phyloP scores from a whole-genome alignment of 1,140 invertebrate species.

The Eueides isabella region DNA sequence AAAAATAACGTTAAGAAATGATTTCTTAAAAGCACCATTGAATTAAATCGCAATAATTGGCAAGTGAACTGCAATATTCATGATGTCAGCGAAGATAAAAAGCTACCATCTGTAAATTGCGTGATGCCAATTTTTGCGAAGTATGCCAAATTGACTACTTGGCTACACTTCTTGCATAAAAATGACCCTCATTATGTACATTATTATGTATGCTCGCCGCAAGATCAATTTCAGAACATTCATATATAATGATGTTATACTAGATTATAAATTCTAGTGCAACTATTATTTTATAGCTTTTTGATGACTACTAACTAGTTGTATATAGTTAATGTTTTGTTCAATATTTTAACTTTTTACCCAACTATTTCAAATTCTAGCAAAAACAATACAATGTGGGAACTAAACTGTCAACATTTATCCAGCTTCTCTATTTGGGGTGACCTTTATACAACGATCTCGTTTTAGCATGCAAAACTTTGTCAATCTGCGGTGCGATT shows the following conservation, averaged over 20 bases:
- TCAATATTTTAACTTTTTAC: not conserved
- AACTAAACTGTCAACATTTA: constrained; percentile 11
- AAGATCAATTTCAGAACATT: constrained; percentile 21
- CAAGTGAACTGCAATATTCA: constrained; percentile 48
- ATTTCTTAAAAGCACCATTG: constrained; percentile 38
- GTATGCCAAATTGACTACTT: constrained; percentile 52
- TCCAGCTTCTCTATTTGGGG: constrained; percentile 21
- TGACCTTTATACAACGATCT: constrained; percentile 61
- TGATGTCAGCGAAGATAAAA: constrained; percentile 53
- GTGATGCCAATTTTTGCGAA: constrained; percentile 48
- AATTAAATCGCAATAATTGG: constrained; percentile 50
- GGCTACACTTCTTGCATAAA: constrained; percentile 49
- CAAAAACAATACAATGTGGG: not conserved
- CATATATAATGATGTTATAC: constrained; percentile 12
- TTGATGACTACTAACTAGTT: not conserved
- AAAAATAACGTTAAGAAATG: constrained; percentile 15
- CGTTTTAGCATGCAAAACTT: constrained; percentile 71
- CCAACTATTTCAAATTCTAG: not conserved
- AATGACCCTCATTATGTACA: constrained; percentile 46
- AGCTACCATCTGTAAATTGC: constrained; percentile 49
- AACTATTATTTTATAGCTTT: not conserved
- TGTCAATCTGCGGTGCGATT: constrained; percentile 66
- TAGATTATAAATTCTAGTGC: not conserved
- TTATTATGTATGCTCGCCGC: constrained; percentile 32
- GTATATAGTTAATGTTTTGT: not conserved